These are phyloP conservation scores for Heterohyrax brucei DNA, from an alignment of 2,797 vertebrate species.

Conservation along the genomic window DNA sequence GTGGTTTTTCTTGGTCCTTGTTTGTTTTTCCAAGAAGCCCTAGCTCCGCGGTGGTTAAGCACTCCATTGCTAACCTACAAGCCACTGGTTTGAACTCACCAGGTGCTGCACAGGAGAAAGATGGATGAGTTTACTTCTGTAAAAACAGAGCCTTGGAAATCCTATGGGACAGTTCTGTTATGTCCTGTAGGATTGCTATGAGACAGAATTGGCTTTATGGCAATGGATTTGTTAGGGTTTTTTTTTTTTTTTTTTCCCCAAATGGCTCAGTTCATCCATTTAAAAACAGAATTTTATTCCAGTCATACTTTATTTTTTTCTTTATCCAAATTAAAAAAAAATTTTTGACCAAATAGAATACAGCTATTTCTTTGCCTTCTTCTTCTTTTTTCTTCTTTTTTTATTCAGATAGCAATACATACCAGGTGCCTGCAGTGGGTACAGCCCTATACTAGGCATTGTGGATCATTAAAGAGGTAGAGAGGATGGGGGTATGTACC, in stretches of 20 bases:
- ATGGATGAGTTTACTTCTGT: too few relatives aligned
- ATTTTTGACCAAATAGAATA: constrained; percentile 38
- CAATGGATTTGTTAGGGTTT: too few relatives aligned
- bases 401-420: constrained; percentile 1
- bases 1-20: not conserved
- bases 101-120: too few relatives aligned
- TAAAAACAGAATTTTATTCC: constrained; percentile 55
- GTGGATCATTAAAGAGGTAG: not conserved
- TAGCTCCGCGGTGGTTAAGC: too few relatives aligned
- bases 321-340: not conserved
- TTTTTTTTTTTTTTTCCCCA: not conserved
- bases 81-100: too few relatives aligned
- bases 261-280: constrained; percentile 40
- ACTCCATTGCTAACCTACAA: too few relatives aligned
- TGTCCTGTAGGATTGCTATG: too few relatives aligned
- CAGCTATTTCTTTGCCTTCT: constrained; percentile 23
- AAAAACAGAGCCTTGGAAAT: too few relatives aligned
- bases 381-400: too few relatives aligned
- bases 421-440: not conserved
- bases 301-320: not conserved
- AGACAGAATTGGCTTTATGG: too few relatives aligned
- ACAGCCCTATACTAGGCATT: not conserved
- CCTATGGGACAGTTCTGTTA: too few relatives aligned
- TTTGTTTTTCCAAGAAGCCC: too few relatives aligned
- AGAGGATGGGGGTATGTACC: not conserved